A percentile compares a stretch with the other conserved stretches of the same genome.
phyloP scores from a whole-genome alignment of 2,888 invertebrate genomes.

The Synergus umbraculus region DNA sequence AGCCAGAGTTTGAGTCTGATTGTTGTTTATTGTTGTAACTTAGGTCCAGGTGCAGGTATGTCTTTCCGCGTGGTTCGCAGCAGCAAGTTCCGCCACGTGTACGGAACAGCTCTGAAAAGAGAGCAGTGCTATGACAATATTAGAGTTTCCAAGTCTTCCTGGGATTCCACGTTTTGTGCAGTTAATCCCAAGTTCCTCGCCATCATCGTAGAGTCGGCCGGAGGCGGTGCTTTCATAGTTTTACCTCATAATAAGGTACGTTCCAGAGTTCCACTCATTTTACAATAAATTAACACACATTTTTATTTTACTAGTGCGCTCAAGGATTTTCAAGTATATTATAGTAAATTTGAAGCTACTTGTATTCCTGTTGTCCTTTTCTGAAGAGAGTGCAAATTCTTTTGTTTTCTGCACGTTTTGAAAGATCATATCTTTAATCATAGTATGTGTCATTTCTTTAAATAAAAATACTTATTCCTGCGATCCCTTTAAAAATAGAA shows the following conservation, averaged over 20 bases:
- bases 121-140: conserved; percentile 99
- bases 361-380: conserved; percentile 42
- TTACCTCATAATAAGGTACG: conserved; percentile 94
- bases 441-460: conserved; percentile 11
- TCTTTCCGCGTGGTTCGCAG: conserved; percentile 97
- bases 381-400: neutral
- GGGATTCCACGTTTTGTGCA: conserved; percentile 99
- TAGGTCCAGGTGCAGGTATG: conserved; percentile 79
- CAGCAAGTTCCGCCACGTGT: conserved; percentile 99
- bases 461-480: neutral
- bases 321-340: neutral
- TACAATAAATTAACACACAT: neutral
- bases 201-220: conserved; percentile 97
- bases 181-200: conserved; percentile 99
- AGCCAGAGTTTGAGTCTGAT: conserved; percentile 32
- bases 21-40: conserved; percentile 47
- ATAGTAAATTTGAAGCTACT: neutral
- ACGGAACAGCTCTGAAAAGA: conserved; percentile 92
- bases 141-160: conserved; percentile 97
- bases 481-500: neutral
- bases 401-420: conserved; percentile 24
- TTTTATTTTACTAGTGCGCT: neutral
- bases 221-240: conserved; percentile 97
- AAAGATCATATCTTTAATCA: neutral
- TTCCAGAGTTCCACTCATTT: conserved; percentile 30